A percentile compares a stretch with the other conserved stretches of the same genome.
phyloP scores from a whole-genome alignment of 1,140 invertebrate genomes.

The Pseudomyrmex dendroicus region DNA sequence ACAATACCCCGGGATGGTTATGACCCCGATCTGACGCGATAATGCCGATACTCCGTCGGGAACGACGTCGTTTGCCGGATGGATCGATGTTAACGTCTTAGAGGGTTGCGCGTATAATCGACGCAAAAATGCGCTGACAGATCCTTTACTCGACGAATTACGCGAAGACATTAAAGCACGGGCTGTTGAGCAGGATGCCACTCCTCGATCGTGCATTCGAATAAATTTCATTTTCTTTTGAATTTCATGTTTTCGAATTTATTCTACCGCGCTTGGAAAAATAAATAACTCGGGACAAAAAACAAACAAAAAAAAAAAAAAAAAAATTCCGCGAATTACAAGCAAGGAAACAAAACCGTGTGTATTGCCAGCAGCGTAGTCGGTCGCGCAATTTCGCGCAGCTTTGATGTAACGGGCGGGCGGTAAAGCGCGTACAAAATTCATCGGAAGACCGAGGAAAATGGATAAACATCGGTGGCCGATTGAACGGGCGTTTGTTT shows the following conservation, averaged over 20 bases:
- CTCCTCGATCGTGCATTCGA: neutral
- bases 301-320: neutral
- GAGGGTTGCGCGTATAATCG: conserved; percentile 37
- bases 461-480: conserved; percentile 65
- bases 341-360: conserved; percentile 30
- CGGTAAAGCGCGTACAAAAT: conserved; percentile 57
- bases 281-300: conserved; percentile 20
- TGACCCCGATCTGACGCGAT: conserved; percentile 67
- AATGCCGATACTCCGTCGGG: conserved; percentile 63
- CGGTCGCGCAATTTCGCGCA: conserved; percentile 42
- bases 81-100: conserved; percentile 44
- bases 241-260: conserved; percentile 11
- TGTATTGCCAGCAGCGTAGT: conserved; percentile 29
- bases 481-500: conserved; percentile 66
- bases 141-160: conserved; percentile 30
- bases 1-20: conserved; percentile 66
- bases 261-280: neutral
- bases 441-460: conserved; percentile 59
- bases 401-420: conserved; percentile 67
- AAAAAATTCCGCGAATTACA: conserved; percentile 7
- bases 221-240: neutral
- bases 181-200: conserved; percentile 16
- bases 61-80: conserved; percentile 48
- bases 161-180: conserved; percentile 9
- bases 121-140: conserved; percentile 54